A percentile compares a stretch with the other conserved stretches of the same genome.
Evolutionary conservation across 1,140 invertebrate species (phyloP).

Genomic region (Trinorchestia longiramus): DNA sequence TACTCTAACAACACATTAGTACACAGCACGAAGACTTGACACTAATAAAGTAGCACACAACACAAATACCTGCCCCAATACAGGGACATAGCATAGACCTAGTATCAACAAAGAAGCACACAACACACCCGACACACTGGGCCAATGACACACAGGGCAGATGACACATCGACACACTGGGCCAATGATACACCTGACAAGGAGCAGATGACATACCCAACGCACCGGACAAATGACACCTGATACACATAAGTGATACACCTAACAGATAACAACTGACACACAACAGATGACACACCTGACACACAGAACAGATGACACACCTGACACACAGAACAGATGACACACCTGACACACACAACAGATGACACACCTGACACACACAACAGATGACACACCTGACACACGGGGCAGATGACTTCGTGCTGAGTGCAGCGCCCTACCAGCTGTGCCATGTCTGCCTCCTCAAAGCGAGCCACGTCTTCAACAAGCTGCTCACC

Average conservation of each 20-base stretch:
- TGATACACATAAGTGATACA: no score
- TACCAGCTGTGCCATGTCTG: slow-evolving; percentile 31
- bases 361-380: no score
- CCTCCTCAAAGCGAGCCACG: slow-evolving; percentile 7
- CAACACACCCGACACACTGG: slow-evolving; percentile 11
- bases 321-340: no score
- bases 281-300: no score
- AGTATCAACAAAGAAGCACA: no score
- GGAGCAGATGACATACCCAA: no score
- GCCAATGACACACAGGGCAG: slow-evolving; percentile 28
- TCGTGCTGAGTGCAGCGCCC: background rate
- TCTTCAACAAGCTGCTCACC: slow-evolving; percentile 20
- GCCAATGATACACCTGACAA: no score
- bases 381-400: background rate
- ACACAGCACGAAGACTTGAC: background rate
- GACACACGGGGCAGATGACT: slow-evolving; percentile 38
- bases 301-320: no score
- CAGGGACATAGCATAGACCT: background rate
- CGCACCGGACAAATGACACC: no score
- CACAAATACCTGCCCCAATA: background rate
- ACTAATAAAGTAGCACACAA: background rate
- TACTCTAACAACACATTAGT: background rate
- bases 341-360: no score
- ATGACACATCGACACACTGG: no score
- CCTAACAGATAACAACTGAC: no score